These are phyloP conservation scores for Tetramorium alpestre DNA, from an alignment of 1,140 invertebrate genomes.

Conservation along the genomic window DNA sequence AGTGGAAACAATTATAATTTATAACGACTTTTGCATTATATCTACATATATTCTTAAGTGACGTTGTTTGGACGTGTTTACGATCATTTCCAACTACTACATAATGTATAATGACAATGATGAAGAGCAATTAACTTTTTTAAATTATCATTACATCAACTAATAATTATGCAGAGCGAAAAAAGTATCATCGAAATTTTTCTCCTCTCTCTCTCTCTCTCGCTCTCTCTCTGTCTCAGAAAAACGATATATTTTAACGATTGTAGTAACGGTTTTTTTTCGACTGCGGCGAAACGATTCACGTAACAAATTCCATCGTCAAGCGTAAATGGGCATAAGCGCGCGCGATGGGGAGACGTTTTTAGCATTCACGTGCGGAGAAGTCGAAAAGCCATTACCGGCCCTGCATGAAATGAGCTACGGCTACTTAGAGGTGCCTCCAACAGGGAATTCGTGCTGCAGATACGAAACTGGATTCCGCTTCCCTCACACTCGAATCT, in stretches of 20 bases:
- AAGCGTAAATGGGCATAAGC: slow-evolving; percentile 7
- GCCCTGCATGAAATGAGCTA: slow-evolving; percentile 62
- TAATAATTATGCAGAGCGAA: background rate
- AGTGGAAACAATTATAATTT: background rate
- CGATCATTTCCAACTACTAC: background rate
- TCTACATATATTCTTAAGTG: background rate
- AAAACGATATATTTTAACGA: background rate
- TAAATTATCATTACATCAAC: background rate
- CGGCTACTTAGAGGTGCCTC: slow-evolving; percentile 63
- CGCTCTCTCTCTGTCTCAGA: background rate
- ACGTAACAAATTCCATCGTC: slow-evolving; percentile 31
- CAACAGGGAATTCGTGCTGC: slow-evolving; percentile 51
- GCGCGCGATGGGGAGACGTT: slow-evolving; percentile 48
- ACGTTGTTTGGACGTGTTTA: background rate
- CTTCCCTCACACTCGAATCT: slow-evolving; percentile 28
- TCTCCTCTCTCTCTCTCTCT: background rate
- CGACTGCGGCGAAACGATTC: slow-evolving; percentile 8
- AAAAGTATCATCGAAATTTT: background rate
- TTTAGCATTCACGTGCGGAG: slow-evolving; percentile 63
- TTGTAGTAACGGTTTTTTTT: background rate
- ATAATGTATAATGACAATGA: background rate
- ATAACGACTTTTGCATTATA: background rate
- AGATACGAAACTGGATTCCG: slow-evolving; percentile 61
- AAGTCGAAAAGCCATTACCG: slow-evolving; percentile 66
- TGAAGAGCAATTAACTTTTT: background rate